Evolutionary conservation across 2,113 vertebrate species (phyloP).

Genomic region (Laterallus jamaicensis): DNA sequence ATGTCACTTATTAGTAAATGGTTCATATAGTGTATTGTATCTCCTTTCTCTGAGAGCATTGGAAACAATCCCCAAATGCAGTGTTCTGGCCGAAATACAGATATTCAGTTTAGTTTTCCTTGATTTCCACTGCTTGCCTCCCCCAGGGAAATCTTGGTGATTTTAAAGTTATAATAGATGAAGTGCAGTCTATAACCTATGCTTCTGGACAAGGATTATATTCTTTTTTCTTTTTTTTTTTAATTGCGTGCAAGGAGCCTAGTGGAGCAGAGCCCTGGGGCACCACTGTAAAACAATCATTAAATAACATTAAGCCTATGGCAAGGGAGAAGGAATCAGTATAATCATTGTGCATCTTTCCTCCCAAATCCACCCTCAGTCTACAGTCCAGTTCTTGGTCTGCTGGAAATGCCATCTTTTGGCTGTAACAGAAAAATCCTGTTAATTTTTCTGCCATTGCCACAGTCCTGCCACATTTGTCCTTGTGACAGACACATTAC

Average conservation of each 20-base stretch:
- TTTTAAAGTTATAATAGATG: background rate
- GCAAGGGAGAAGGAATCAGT: background rate
- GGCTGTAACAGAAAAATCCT: background rate
- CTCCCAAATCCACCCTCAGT: background rate
- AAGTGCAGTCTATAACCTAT: background rate
- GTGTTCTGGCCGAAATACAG: background rate
- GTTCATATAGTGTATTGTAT: background rate
- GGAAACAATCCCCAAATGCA: background rate
- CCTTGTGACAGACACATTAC: background rate
- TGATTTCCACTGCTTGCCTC: background rate
- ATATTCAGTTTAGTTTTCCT: background rate
- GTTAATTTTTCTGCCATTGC: background rate
- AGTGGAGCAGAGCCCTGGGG: background rate
- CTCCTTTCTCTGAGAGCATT: background rate
- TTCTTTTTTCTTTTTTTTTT: background rate
- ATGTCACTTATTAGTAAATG: background rate
- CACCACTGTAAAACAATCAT: background rate
- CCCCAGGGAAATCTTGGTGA: background rate
- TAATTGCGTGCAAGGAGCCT: background rate
- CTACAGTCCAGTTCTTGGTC: background rate
- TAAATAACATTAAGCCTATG: slow-evolving; percentile 10
- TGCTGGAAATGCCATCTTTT: background rate
- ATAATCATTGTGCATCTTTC: background rate
- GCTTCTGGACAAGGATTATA: background rate
- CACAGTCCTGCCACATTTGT: background rate